Base-by-base conservation (phyloP, 1,140 invertebrate genomes). In the Micrasema longulum region DNA sequence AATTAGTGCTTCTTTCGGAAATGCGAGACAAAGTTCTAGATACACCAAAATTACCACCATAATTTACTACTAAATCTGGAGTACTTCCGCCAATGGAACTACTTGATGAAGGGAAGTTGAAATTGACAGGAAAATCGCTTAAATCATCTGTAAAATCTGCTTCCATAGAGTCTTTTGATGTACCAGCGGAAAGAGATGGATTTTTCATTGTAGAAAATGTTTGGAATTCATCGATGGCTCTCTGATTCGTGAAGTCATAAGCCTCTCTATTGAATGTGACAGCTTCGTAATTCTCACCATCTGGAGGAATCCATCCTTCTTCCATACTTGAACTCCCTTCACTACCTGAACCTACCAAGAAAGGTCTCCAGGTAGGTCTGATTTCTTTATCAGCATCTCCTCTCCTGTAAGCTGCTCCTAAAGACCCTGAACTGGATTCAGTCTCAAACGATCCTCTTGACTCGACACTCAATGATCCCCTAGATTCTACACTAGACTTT, bases 1-100 rank as follows among this genome's bases (percentile, higher is more conserved):
- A 95, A 12, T 93, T 93, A 7, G 93, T 95, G 71, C 93, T 95
- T 20, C 93, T 85, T 83, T 96, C 94, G 2, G 93, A 95, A 77
- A 96, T 96, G 60, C 93, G 85, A 1, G 93, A 95, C 16, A 95
- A 84, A 0, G 94, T 95, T 36, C 94, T 80, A 0, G 88, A 85
- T 62, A 92, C 81, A 22, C 89, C 89, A 85, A 94, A 91, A 16
- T 89, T 90, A 60, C 88, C 85, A 16, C 89, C 90, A 74, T 90
- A 92, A 12, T 89, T 89, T 63, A 91, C 85, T 60, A 92, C 89
- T 48, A 90, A 85, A 76, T 92, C 91, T 6, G 89, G 85, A 69
- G 86, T 82, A 12, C 82, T 79, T 31, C 82, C 82, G 41, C 81
- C 81, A 5, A 88, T 87, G 55, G 90, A 86, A 6, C 81, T 85